Percentiles rank a stretch among this genome's conserved stretches.
These are phyloP conservation scores for Lophius americanus DNA, from an alignment of 2,797 vertebrate genomes.

Conservation along the genomic window DNA sequence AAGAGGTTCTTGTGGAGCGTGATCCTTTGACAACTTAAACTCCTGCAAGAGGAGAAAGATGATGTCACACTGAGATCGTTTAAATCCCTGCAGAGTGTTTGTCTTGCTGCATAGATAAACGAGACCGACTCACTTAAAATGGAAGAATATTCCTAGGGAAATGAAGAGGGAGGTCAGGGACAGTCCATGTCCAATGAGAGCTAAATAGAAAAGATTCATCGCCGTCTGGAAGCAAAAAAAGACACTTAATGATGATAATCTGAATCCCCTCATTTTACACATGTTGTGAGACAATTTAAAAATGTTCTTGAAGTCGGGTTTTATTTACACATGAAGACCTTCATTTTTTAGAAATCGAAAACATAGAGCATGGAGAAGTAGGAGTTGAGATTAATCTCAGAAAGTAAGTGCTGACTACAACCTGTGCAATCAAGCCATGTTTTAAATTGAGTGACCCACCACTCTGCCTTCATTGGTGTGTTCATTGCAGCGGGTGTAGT, in stretches of 20 bases:
- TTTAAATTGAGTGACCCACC: slow-evolving; percentile 73
- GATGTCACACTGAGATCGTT: not conserved
- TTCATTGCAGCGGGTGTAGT: slow-evolving; percentile 91
- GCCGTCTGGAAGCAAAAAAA: slow-evolving; percentile 86
- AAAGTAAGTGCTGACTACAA: not conserved
- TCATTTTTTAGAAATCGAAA: too few relatives aligned
- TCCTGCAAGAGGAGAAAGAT: slow-evolving; percentile 78
- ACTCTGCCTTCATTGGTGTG: slow-evolving; percentile 87
- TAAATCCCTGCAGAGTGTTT: not conserved
- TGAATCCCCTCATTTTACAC: too few relatives aligned
- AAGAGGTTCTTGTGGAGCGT: slow-evolving; percentile 98
- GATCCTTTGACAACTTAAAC: slow-evolving; percentile 97
- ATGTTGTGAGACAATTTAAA: too few relatives aligned
- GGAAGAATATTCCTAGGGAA: slow-evolving; percentile 96
- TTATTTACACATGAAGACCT: too few relatives aligned
- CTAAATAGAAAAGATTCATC: slow-evolving; percentile 93
- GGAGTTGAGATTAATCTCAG: too few relatives aligned
- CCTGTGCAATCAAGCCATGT: not conserved
- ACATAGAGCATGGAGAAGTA: too few relatives aligned
- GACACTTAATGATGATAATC: not conserved
- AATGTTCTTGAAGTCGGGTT: too few relatives aligned
- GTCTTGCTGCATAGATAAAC: not conserved
- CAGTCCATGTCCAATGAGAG: slow-evolving; percentile 94
- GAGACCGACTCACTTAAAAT: slow-evolving; percentile 92
- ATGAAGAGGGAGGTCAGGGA: slow-evolving; percentile 91